Percentiles rank a stretch among this genome's conserved stretches.
Conservation (phyloP, 2,888 invertebrate species). For the Temnothorax ravouxi region DNA sequence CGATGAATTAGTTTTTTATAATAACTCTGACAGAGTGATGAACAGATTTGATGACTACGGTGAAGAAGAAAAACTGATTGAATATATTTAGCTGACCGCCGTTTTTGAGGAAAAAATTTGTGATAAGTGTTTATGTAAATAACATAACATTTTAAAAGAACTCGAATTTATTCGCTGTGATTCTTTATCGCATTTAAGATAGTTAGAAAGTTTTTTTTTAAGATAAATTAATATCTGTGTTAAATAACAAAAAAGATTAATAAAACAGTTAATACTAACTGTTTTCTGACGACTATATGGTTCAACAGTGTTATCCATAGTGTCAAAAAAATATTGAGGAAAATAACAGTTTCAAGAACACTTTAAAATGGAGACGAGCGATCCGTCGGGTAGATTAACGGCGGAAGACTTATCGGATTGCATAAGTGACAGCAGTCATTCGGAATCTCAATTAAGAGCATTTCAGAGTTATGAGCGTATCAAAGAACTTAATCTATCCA, state of each 20-base stretch:
- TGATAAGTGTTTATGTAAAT: constrained; percentile 17
- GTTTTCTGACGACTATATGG: not conserved
- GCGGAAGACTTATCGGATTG: constrained; percentile 78
- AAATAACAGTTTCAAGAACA: not conserved
- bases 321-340: not conserved
- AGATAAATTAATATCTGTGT: not conserved
- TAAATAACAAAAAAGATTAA: not conserved
- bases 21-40: constrained; percentile 11
- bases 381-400: constrained; percentile 73
- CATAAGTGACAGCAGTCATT: constrained; percentile 78
- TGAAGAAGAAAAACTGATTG: constrained; percentile 32
- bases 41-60: constrained; percentile 14
- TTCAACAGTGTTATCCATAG: not conserved
- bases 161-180: not conserved
- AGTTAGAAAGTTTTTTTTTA: not conserved
- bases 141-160: not conserved
- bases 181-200: not conserved
- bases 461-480: constrained; percentile 80
- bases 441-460: constrained; percentile 78
- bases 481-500: constrained; percentile 77
- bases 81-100: not conserved
- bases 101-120: constrained; percentile 5
- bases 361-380: constrained; percentile 77
- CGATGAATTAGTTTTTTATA: not conserved
- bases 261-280: not conserved